phyloP scores from a whole-genome alignment of 2,797 vertebrate genomes.

The Sandelia bainsii region DNA sequence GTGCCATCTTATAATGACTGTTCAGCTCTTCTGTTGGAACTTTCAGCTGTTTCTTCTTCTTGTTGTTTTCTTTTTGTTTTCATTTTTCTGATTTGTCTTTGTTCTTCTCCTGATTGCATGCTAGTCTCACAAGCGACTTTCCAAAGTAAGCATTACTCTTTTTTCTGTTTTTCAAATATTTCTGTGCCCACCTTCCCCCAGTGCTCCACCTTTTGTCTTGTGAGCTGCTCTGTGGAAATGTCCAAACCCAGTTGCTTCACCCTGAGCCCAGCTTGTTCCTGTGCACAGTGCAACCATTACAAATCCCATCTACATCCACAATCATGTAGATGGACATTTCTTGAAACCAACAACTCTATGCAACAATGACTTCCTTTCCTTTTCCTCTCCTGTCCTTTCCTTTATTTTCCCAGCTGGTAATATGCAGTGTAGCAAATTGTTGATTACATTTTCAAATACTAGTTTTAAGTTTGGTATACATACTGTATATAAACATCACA shows the following conservation, averaged over 20 bases:
- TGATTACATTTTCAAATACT: constrained; percentile 21
- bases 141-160: constrained; percentile 96
- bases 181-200: constrained; percentile 59
- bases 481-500: not conserved
- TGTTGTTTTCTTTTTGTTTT: constrained; percentile 73
- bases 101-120: constrained; percentile 92
- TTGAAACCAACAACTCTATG: constrained; percentile 56
- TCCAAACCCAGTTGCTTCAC: constrained; percentile 49
- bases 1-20: constrained; percentile 77
- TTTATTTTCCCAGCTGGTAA: constrained; percentile 36
- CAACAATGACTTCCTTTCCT: constrained; percentile 22
- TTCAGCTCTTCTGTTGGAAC: constrained; percentile 76
- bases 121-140: constrained; percentile 99
- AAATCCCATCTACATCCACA: constrained; percentile 61
- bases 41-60: constrained; percentile 75
- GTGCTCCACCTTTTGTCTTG: constrained; percentile 70
- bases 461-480: not conserved
- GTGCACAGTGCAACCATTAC: constrained; percentile 46
- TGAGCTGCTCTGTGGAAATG: constrained; percentile 69
- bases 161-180: constrained; percentile 81
- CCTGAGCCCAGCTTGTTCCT: constrained; percentile 49
- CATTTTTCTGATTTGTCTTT: constrained; percentile 90
- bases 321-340: constrained; percentile 62
- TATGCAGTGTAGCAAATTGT: constrained; percentile 45
- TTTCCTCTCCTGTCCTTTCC: constrained; percentile 13